These are phyloP conservation scores for Acanthurus lineatus DNA, from an alignment of 2,797 vertebrate species.

Conservation along the genomic window DNA sequence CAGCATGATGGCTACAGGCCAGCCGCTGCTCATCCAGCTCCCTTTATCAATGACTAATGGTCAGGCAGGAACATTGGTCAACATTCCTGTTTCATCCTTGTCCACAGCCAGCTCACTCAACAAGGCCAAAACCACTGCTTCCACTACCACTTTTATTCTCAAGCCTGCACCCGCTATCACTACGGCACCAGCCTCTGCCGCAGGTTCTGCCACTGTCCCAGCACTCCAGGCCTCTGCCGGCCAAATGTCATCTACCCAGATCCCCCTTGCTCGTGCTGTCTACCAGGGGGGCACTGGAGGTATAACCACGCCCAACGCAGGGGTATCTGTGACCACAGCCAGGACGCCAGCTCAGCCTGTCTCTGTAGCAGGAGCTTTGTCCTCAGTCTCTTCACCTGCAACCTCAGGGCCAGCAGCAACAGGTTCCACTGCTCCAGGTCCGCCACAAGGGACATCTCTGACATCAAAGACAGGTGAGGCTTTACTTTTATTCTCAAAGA, in stretches of 20 bases:
- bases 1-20: constrained; percentile 87
- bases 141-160: constrained; percentile 84
- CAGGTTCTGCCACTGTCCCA: constrained; percentile 61
- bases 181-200: constrained; percentile 46
- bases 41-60: constrained; percentile 84
- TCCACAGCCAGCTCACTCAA: constrained; percentile 76
- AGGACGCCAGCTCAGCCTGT: constrained; percentile 81
- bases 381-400: constrained; percentile 81
- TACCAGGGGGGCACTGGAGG: constrained; percentile 84
- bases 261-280: constrained; percentile 81
- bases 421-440: constrained; percentile 83
- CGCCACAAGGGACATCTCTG: constrained; percentile 82
- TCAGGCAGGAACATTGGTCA: constrained; percentile 82
- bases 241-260: constrained; percentile 73
- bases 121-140: constrained; percentile 84
- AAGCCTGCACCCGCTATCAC: constrained; percentile 73
- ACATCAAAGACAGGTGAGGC: constrained; percentile 86
- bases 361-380: constrained; percentile 84
- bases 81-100: constrained; percentile 86
- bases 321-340: constrained; percentile 84
- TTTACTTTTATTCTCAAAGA: neutral
- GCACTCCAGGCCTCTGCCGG: constrained; percentile 71
- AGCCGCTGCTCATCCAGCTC: constrained; percentile 87
- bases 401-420: constrained; percentile 86
- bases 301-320: constrained; percentile 83